Percentiles rank a stretch among this genome's conserved stretches.
Evolutionary conservation across 1,140 invertebrate species (phyloP).

Genomic region (Brachionus rotundiformis): DNA sequence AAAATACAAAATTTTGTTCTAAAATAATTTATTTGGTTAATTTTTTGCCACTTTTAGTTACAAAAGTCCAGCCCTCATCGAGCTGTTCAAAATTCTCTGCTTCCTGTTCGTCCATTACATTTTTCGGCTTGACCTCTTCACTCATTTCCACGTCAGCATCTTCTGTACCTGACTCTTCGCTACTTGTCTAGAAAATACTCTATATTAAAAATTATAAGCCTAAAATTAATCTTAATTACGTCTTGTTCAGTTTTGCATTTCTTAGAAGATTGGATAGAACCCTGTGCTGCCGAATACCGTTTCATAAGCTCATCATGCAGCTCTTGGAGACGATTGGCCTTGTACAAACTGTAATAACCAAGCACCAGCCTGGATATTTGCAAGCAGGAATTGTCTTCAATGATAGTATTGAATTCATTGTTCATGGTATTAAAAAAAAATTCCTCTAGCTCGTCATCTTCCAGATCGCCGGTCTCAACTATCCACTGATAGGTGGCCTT

Average conservation of each 20-base stretch:
- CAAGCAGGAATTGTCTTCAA: slow-evolving; percentile 43
- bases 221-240: neutral
- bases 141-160: slow-evolving; percentile 5
- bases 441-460: slow-evolving; percentile 48
- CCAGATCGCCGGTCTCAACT: slow-evolving; percentile 50
- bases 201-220: neutral
- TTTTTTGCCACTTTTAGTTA: slow-evolving; percentile 21
- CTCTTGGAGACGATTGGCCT: neutral
- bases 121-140: neutral
- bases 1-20: too few relatives aligned
- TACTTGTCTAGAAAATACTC: neutral
- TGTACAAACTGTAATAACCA: neutral
- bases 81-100: neutral
- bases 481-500: slow-evolving; percentile 52
- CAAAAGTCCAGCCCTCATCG: slow-evolving; percentile 50
- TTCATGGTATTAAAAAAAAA: slow-evolving; percentile 52
- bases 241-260: slow-evolving; percentile 29
- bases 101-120: neutral
- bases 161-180: neutral
- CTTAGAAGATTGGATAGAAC: neutral
- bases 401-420: slow-evolving; percentile 48
- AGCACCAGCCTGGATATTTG: neutral
- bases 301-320: slow-evolving; percentile 19
- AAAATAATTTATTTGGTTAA: slow-evolving; percentile 39
- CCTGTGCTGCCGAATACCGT: neutral